Evolutionary conservation across 2,797 vertebrate genomes (phyloP), one percentile per base, ranked within the genome.

Genomic region (Danio aesculapii): DNA sequence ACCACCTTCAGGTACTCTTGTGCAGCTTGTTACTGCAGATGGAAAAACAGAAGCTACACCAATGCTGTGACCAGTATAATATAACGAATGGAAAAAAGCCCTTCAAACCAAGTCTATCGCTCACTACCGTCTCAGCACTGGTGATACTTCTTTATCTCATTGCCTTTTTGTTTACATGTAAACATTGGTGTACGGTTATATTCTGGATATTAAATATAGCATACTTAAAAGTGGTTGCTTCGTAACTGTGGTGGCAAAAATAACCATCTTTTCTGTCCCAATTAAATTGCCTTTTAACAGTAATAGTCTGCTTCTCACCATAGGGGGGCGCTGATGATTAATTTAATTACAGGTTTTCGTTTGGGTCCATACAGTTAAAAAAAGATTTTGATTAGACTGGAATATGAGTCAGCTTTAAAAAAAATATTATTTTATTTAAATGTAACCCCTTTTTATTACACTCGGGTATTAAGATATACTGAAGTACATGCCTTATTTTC

Each of bases 1-100:
- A 76, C 96, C 95, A 2, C 86, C 83, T 53, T 95, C 95, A 0
- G 95, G 96, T 52, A 95, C 94, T 70, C 92, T 96, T 3, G 90
- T 96, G 81, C 92, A 95, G 82, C 90, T 96, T 83, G 68, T 94
- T 55, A 96, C 96, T 17, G 83, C 86, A 1, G 90, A 90, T 46
- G 94, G 94, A 71, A 95, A 93, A 90, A 95, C 95, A 0, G 93
- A 94, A 79, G 91, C 95, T 1, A 90, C 92, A 39, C 87, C 91
- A 0, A 90, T 92, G 53, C 83, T 71, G 76, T 44, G 8, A 10
- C 63, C 6, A 11, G 16, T 63, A 8, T 8, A 16, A 71, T 12
- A 43, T 50, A 19, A 10, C 50, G 10, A 10, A 43, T n/a, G 21
- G 90, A 91, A 17, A 17, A 67, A n/a, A 77, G 12, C 43, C 8